Evolutionary conservation across 2,113 vertebrate species (phyloP).

Genomic region (Pyxicephalus adspersus): DNA sequence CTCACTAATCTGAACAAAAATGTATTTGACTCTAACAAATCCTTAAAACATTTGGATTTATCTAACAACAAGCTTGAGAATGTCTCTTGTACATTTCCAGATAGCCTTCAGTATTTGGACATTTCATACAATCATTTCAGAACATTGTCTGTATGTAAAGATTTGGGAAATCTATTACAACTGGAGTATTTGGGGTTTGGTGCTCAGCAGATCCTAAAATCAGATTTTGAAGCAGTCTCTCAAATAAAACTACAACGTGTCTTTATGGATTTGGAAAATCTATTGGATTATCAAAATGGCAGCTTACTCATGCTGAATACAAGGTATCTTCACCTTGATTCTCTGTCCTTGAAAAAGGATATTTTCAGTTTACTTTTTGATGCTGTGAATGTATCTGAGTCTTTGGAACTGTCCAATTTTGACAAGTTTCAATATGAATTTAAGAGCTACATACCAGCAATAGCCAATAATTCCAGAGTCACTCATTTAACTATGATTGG

Average conservation of each 20-base stretch:
- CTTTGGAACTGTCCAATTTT: constrained; percentile 72
- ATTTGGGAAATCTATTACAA: constrained; percentile 70
- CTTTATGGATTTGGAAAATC: constrained; percentile 70
- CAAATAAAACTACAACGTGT: constrained; percentile 68
- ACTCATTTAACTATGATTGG: constrained; percentile 68
- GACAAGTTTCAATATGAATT: constrained; percentile 54
- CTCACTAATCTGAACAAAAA: constrained; percentile 69
- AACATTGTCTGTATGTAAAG: constrained; percentile 73
- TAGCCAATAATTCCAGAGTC: constrained; percentile 60
- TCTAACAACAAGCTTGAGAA: constrained; percentile 81
- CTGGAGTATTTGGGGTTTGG: constrained; percentile 79
- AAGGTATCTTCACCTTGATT: constrained; percentile 69
- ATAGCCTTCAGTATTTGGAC: constrained; percentile 74
- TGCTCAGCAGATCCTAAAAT: constrained; percentile 65
- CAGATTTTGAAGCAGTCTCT: constrained; percentile 70
- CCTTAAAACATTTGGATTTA: constrained; percentile 79
- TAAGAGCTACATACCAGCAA: constrained; percentile 28
- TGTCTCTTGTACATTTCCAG: constrained; percentile 66
- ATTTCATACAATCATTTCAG: constrained; percentile 79
- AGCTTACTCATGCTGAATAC: constrained; percentile 70
- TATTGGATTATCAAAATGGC: constrained; percentile 68
- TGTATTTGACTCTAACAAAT: constrained; percentile 74
- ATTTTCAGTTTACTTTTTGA: constrained; percentile 64
- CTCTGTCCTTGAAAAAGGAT: constrained; percentile 59
- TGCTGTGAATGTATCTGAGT: constrained; percentile 65